phyloP scores from a whole-genome alignment of 2,888 invertebrate genomes.

The Catocala nupta region DNA sequence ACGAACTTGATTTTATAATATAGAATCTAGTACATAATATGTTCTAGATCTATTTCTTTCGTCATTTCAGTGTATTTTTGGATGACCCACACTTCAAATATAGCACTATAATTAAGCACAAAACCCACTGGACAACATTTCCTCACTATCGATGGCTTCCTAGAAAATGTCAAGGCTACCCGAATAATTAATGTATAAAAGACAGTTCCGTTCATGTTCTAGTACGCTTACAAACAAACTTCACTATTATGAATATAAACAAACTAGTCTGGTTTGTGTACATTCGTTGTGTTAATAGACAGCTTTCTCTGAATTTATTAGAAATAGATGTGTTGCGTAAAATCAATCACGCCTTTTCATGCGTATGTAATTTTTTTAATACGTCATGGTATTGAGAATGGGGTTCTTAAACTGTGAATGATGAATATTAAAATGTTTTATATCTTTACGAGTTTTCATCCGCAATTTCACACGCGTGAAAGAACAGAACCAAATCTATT shows the following conservation, averaged over 20 bases:
- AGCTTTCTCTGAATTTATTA: conserved; percentile 1
- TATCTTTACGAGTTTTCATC: too few species aligned
- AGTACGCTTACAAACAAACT: background rate
- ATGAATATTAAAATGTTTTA: too few species aligned
- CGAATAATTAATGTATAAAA: conserved; percentile 2
- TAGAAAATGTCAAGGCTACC: background rate
- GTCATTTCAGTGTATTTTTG: background rate
- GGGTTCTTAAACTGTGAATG: too few species aligned
- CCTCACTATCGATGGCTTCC: background rate
- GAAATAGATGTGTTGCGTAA: background rate
- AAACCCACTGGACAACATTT: background rate
- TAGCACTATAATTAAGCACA: background rate
- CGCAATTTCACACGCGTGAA: too few species aligned
- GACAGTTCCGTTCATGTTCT: background rate
- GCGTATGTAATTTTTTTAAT: too few species aligned
- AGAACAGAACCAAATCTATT: too few species aligned
- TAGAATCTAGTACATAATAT: too few species aligned
- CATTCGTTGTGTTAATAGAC: background rate
- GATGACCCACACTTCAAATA: background rate
- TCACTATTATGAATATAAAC: background rate
- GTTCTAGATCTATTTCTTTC: background rate
- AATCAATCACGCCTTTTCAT: background rate
- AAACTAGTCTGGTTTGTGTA: conserved; percentile 3
- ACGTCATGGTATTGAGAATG: too few species aligned
- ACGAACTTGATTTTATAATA: too few species aligned